Evolutionary conservation across 2,113 vertebrate genomes (phyloP), one percentile per base, ranked within the genome.

Genomic region (Pogonocichla stellata): DNA sequence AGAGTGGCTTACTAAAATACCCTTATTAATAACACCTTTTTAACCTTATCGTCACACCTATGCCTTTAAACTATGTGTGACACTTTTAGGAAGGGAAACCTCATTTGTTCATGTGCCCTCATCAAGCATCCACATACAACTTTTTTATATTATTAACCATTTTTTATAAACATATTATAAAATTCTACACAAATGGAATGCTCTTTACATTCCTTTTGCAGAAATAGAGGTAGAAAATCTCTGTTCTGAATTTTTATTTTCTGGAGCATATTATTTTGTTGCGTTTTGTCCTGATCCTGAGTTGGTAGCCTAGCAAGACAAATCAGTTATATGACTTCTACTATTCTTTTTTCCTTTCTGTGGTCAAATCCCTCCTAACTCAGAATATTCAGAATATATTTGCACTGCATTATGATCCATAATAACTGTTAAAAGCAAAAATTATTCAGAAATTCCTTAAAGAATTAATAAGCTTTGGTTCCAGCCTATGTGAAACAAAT

Each of bases 151-250:
- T 75, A 51, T 62, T 50, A 77, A 58, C 8, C 2, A 16, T 80
- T 66, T 66, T 72, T 58, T 28, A 58, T 58, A 72, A 58, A 45
- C 24, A 14, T 15, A 24, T 24, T 53, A 34, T 31, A 66, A 66
- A 57, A 48, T 24, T 50, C 14, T 58, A 10, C 8, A 67, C n/a
- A 53, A 40, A 4, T 3, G 0, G 28, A 66, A 58, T 0, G 1
- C 1, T 58, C 2, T 38, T 58, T 50, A 54, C 3, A 25, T 50
- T 54, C 3, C 6, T 48, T 72, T 58, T 50, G 28, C 9, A 48
- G 28, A 62, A 62, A 11, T 26, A 14, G 6, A 14, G 33, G 38
- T 34, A 69, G 34, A 13, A 85, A 64, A n/a, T 33, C 29, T 78
- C 9, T 36, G 9, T 34, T 88, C 20, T 48, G 48, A 64, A 33